Percentiles rank a stretch among this genome's conserved stretches.
These are phyloP conservation scores for Strigops habroptila DNA, from an alignment of 2,113 vertebrate species.

Conservation along the genomic window DNA sequence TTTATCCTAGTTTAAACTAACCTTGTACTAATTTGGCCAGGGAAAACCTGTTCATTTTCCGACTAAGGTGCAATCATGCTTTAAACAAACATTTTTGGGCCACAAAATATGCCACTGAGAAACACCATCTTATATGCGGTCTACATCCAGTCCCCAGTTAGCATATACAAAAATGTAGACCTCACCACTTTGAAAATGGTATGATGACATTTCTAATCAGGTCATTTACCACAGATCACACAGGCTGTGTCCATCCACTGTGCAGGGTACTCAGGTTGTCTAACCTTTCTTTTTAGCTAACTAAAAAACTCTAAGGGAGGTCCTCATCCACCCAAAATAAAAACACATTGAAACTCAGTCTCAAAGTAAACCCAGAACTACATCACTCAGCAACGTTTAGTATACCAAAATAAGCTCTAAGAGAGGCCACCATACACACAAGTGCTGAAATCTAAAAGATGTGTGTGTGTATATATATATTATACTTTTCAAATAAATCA, in stretches of 20 bases:
- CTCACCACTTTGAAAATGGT: neutral
- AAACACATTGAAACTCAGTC: neutral
- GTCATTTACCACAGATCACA: neutral
- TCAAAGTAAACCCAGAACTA: neutral
- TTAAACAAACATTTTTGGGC: neutral
- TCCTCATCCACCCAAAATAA: neutral
- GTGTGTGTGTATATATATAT: too few relatives aligned
- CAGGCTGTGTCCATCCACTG: neutral
- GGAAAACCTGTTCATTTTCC: slow-evolving; percentile 25
- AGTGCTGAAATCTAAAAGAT: neutral
- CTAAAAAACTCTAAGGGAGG: neutral
- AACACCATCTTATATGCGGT: neutral
- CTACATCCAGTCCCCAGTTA: neutral
- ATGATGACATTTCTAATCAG: neutral
- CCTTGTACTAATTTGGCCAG: neutral
- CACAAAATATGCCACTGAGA: neutral
- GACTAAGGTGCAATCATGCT: neutral
- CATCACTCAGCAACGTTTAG: neutral
- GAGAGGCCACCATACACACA: neutral
- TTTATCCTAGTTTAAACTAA: neutral
- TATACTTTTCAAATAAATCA: neutral
- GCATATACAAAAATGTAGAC: neutral
- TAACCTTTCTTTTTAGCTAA: neutral
- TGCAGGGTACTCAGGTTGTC: rapidly evolving
- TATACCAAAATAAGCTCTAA: neutral